Base-by-base conservation (phyloP, 2,797 vertebrate species). In the Malurus splendens region DNA sequence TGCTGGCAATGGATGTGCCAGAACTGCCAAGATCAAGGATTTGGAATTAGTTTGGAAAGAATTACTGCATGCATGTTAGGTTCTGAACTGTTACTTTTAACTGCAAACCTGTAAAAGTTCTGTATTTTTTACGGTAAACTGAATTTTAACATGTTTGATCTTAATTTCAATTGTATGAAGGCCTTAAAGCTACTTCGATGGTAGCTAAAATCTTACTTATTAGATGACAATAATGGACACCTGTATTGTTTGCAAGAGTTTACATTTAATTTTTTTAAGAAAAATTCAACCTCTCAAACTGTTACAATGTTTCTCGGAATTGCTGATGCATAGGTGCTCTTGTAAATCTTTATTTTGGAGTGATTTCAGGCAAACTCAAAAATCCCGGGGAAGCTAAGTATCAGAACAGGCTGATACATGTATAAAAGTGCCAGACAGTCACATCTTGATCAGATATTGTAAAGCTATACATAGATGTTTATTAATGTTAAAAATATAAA, bases 131-230 rank as follows among this genome's bases (percentile, higher is more conserved):
- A 97, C 94, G 92, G 95, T 90, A 93, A 96, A 96, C 86, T 94
- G 91, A 95, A 95, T 97, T 97, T 97, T 97, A 96, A 97, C 91
- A 90, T 90, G 94, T 96, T 97, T 91, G 75, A 95, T 94, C 93
- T 95, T 95, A 92, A 92, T 95, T 97, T 96, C 83, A 95, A 92
- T 93, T 95, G 90, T 97, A 94, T 97, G 93, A 97, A 97, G 95
- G 97, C 97, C 97, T 98, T 97, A 97, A 96, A 97, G 96, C 97
- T 97, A 95, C 96, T 93, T 94, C 90, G 87, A 54, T 62, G 19
- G 95, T 97, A 96, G 96, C 96, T 95, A 91, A 95, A 94, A 94
- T 94, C 84, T 95, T 97, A 97, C 97, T 97, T 97, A 97, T 95
- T 97, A 93, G 89, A 96, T 50, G 88, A 93, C 94, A 95, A 71